Conservation (phyloP, 2,888 invertebrate species). For the Orchesellides sinensis region DNA sequence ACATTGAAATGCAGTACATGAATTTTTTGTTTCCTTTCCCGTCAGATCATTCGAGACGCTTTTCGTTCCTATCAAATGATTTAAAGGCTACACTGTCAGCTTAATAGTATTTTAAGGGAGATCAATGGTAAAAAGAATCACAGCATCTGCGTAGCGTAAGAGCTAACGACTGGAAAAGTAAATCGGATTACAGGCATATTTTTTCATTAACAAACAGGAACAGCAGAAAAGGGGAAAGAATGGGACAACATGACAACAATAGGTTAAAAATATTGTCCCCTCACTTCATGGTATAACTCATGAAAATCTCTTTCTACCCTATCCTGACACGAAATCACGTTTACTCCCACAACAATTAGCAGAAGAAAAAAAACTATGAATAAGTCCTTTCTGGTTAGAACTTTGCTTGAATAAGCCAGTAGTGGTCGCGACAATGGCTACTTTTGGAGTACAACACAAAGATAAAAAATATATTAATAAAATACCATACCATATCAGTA, state of each 20-base stretch:
- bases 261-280: slow-evolving; percentile 59
- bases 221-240: slow-evolving; percentile 54
- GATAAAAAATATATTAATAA: background rate
- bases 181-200: slow-evolving; percentile 67
- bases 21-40: too few relatives aligned
- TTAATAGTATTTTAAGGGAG: slow-evolving; percentile 55
- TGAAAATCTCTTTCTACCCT: slow-evolving; percentile 60
- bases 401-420: slow-evolving; percentile 7
- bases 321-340: slow-evolving; percentile 69
- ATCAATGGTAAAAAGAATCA: slow-evolving; percentile 25
- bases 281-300: slow-evolving; percentile 33
- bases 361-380: slow-evolving; percentile 13
- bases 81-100: slow-evolving; percentile 56
- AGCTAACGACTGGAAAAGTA: slow-evolving; percentile 21
- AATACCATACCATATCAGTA: too few relatives aligned
- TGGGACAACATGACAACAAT: slow-evolving; percentile 63
- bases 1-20: slow-evolving; percentile 25
- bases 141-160: slow-evolving; percentile 33
- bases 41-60: background rate
- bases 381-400: too few relatives aligned
- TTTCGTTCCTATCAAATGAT: slow-evolving; percentile 39
- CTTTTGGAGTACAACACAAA: background rate
- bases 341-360: slow-evolving; percentile 66
- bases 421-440: background rate
- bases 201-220: slow-evolving; percentile 68